These are phyloP conservation scores for Callaeas wilsoni DNA, from an alignment of 2,113 vertebrate species.

Conservation along the genomic window DNA sequence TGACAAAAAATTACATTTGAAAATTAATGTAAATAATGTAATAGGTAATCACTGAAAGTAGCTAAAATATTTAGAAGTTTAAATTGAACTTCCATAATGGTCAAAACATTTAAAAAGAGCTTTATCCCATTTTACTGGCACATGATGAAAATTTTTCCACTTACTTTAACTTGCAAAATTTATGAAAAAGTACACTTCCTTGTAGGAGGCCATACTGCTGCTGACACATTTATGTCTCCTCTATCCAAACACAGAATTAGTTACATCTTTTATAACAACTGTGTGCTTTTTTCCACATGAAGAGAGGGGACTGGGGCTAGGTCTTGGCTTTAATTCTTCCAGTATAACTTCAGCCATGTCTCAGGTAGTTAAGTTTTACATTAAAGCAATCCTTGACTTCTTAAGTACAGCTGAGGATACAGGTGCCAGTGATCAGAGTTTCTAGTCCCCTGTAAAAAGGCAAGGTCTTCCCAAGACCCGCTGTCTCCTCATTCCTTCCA, in stretches of 20 bases:
- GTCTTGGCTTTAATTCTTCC: not conserved
- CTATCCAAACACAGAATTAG: constrained; percentile 21
- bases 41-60: not conserved
- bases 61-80: not conserved
- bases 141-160: not conserved
- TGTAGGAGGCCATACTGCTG: not conserved
- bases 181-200: not conserved
- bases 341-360: not conserved
- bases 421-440: not conserved
- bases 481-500: not conserved
- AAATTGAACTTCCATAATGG: not conserved
- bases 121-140: not conserved
- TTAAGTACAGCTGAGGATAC: not conserved
- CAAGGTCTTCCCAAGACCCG: not conserved
- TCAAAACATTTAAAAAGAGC: not conserved
- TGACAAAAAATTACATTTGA: not conserved
- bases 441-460: not conserved
- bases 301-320: not conserved
- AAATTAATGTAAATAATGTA: not conserved
- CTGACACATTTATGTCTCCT: constrained; percentile 12
- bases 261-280: not conserved
- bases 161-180: not conserved
- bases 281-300: not conserved
- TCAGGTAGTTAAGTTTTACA: not conserved
- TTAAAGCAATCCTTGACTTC: not conserved